Evolutionary conservation across 2,888 invertebrate species (phyloP), one percentile per base, ranked within the genome.

Genomic region (Acleris holmiana): DNA sequence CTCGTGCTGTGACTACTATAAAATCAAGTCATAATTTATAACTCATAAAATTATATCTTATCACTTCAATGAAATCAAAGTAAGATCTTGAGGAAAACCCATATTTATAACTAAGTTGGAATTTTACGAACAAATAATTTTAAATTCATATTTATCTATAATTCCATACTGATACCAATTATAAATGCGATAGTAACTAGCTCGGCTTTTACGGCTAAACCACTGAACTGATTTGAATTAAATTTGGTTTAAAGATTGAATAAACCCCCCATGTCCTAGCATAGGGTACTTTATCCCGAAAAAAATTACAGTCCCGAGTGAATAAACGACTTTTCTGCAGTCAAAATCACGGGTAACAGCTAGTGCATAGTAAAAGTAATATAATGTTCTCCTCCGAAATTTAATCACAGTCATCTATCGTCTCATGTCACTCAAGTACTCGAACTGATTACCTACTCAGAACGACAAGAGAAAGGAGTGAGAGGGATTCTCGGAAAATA

Each of bases 391-490:
- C 17, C 4, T 44, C n/a, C 44, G 7, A 44, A 44, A 49, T 23
- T 21, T 7, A 49, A 49, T 49, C 23, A 4, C 5, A 0, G 4
- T 18, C 4, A 23, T 49, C n/a, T 25, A 21, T 41, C 35, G 48
- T 40, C 49, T 29, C 29, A 25, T 62, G 44, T 63, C 21, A 17
- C 51, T 61, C 3, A 44, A 17, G 53, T 53, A 21, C 15, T 25
- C 49, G 23, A 35, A 46, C 21, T n/a, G 6, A 19, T n/a, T 25
- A 50, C 48, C 6, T 19, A 25, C 19, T 25, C 18, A 44, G 51
- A 53, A n/a, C 51, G 60, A 60, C 29, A 57, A 35, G 56, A 62
- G 62, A 62, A 62, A 57, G 62, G 44, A 19, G 49, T 44, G 53
- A 49, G 18, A 49, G 23, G 4, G 46, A 15, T 63, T 63, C 62